A percentile compares a stretch with the other conserved stretches of the same genome.
Conservation (phyloP, 64 coral and sea anemone species). For the Catalaphyllia jardinei region DNA sequence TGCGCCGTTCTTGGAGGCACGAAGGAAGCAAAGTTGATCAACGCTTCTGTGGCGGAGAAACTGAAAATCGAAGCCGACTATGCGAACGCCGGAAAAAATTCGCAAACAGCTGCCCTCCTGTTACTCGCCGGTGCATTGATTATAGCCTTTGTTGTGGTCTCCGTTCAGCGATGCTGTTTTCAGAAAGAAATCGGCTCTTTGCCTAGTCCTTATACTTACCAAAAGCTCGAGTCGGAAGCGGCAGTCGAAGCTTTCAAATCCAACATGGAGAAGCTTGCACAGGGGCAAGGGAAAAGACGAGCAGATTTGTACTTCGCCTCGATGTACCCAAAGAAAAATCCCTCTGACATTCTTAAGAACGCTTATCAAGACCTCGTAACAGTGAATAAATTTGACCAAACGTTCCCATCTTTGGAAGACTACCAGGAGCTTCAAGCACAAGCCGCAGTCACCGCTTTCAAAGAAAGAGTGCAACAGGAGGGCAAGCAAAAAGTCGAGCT, state of each 20-base stretch:
- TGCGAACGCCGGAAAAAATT: constrained; percentile 51
- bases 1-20: constrained; percentile 73
- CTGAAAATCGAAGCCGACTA: constrained; percentile 62
- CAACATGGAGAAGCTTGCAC: constrained; percentile 82
- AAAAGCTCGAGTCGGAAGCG: constrained; percentile 76
- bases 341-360: constrained; percentile 61
- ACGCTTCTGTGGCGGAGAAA: constrained; percentile 44
- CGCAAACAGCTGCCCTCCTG: constrained; percentile 60
- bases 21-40: constrained; percentile 49
- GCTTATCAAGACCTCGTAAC: constrained; percentile 75
- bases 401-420: constrained; percentile 78
- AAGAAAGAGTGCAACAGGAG: constrained; percentile 69
- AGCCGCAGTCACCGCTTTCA: constrained; percentile 83
- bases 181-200: constrained; percentile 64
- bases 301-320: constrained; percentile 81
- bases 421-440: constrained; percentile 73
- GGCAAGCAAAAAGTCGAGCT: constrained; percentile 75
- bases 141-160: constrained; percentile 43
- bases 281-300: constrained; percentile 81
- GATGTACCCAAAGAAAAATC: constrained; percentile 54
- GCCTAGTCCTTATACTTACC: constrained; percentile 74
- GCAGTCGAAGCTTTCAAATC: constrained; percentile 74
- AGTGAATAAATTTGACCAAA: constrained; percentile 75
- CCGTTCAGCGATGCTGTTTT: constrained; percentile 71
- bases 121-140: constrained; percentile 51